phyloP scores from a whole-genome alignment of 2,888 invertebrate genomes.

The Eristalis intricaria region DNA sequence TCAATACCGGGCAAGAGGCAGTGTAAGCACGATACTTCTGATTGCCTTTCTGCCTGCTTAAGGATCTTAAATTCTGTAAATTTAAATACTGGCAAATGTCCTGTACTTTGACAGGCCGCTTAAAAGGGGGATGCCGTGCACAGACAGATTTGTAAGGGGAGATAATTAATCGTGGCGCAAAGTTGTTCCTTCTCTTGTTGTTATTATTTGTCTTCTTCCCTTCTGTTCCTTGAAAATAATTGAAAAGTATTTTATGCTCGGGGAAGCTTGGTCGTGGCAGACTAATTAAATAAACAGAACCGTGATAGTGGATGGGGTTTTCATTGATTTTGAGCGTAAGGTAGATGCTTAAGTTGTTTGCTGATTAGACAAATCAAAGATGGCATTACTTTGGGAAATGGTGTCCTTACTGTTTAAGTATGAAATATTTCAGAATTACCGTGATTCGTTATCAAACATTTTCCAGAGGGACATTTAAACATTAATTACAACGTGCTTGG shows the following conservation, averaged over 20 bases:
- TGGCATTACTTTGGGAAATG: slow-evolving; percentile 13
- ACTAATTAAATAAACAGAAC: slow-evolving; percentile 70
- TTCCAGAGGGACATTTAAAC: slow-evolving; percentile 48
- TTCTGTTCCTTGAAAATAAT: slow-evolving; percentile 50
- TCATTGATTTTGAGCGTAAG: slow-evolving; percentile 62
- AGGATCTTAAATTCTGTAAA: slow-evolving; percentile 47
- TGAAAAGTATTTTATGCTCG: slow-evolving; percentile 70
- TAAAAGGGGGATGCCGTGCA: slow-evolving; percentile 17
- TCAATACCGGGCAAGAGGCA: slow-evolving; percentile 10
- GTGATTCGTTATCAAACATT: slow-evolving; percentile 51
- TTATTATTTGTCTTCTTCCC: slow-evolving; percentile 33
- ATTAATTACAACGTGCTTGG: slow-evolving; percentile 54
- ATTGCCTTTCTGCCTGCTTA: slow-evolving; percentile 19
- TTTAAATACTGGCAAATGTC: slow-evolving; percentile 62
- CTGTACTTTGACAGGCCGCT: slow-evolving; percentile 8
- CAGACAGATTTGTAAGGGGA: slow-evolving; percentile 60
- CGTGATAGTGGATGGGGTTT: slow-evolving; percentile 8
- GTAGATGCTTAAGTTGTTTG: slow-evolving; percentile 64
- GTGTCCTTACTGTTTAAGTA: slow-evolving; percentile 31
- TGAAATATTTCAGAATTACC: slow-evolving; percentile 43
- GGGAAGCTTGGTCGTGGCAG: slow-evolving; percentile 68
- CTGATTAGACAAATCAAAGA: slow-evolving; percentile 65
- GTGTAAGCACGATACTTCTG: slow-evolving; percentile 1
- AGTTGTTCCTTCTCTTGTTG: slow-evolving; percentile 43
- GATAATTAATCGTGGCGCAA: slow-evolving; percentile 66